Evolutionary conservation across 2,113 vertebrate genomes (phyloP).

Genomic region (Cervus canadensis): DNA sequence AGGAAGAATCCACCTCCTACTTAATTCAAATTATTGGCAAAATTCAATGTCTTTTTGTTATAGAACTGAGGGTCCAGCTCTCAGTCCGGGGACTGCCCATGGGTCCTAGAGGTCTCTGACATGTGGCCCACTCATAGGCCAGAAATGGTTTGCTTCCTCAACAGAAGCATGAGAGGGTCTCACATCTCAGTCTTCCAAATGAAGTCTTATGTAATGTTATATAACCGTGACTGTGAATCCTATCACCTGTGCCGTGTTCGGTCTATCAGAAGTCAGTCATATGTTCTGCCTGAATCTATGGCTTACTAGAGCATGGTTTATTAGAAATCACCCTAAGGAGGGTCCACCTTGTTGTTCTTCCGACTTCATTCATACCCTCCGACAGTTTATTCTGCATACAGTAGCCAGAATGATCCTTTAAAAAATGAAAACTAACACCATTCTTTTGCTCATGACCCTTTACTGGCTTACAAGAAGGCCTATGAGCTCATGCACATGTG

Average conservation of each 20-base stretch:
- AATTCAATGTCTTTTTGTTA: background rate
- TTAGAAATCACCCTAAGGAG: background rate
- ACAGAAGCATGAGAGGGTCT: background rate
- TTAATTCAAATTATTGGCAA: background rate
- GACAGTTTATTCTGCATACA: background rate
- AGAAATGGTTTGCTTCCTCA: background rate
- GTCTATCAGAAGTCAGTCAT: background rate
- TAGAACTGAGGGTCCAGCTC: background rate
- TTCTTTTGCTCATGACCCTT: background rate
- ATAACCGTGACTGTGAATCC: background rate
- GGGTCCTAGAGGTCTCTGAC: background rate
- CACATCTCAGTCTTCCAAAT: background rate
- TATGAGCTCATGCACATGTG: background rate
- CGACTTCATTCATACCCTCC: background rate
- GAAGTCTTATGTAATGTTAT: background rate
- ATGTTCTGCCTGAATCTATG: background rate
- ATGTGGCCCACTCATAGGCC: background rate
- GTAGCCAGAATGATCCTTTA: background rate
- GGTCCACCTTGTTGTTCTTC: background rate
- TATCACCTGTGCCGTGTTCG: background rate
- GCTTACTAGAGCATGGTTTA: background rate
- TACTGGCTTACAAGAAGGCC: background rate
- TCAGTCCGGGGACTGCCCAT: background rate
- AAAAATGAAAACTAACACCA: background rate
- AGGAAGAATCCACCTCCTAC: background rate